A percentile compares a stretch with the other conserved stretches of the same genome.
Evolutionary conservation across 2,113 vertebrate species (phyloP).

Genomic region (Illadopsis cleaveri): DNA sequence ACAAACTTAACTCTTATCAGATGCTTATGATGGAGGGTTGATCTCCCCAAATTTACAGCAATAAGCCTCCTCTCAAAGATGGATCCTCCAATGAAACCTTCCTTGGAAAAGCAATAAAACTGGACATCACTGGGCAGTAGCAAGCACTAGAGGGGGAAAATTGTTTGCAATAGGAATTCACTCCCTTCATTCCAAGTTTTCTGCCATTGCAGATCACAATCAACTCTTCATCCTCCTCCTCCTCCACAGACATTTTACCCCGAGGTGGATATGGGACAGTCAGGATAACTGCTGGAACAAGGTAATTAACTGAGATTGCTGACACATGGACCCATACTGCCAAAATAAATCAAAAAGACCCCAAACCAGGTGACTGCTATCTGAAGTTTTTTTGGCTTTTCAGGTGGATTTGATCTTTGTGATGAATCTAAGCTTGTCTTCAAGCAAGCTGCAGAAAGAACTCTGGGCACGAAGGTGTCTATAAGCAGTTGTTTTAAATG

Average conservation of each 20-base stretch:
- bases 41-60: background rate
- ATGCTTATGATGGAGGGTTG: background rate
- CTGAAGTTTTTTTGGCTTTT: background rate
- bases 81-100: background rate
- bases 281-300: background rate
- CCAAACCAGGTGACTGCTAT: background rate
- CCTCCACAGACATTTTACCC: background rate
- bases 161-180: background rate
- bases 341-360: background rate
- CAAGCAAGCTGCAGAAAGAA: background rate
- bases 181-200: background rate
- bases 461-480: rapidly evolving
- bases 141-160: background rate
- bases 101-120: background rate
- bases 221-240: background rate
- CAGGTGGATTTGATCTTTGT: background rate
- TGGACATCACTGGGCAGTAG: background rate
- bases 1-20: background rate
- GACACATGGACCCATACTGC: background rate
- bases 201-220: background rate
- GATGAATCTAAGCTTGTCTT: background rate
- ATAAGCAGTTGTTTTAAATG: background rate
- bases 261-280: background rate
- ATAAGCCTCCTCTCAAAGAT: background rate
- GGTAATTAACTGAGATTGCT: background rate